Conservation (phyloP, 2,888 invertebrate genomes). For the Scaptomyza cyrtandrae region DNA sequence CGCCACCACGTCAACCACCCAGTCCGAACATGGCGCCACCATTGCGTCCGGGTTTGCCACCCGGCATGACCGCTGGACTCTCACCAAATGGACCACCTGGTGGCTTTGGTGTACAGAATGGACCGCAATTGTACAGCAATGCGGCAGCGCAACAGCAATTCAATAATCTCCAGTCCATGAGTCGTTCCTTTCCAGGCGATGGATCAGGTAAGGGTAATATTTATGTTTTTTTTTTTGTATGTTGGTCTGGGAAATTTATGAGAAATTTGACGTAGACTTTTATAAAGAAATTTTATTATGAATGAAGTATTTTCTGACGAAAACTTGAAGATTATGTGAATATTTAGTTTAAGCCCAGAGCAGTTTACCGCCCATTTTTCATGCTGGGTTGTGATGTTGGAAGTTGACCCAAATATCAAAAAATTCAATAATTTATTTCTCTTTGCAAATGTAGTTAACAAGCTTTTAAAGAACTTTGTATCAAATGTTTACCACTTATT, state of each 20-base stretch:
- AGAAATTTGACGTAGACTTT: too few relatives aligned
- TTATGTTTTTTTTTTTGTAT: too few relatives aligned
- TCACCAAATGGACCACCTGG: constrained; percentile 82
- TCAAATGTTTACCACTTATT: too few relatives aligned
- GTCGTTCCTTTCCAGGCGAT: constrained; percentile 82
- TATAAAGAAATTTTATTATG: too few relatives aligned
- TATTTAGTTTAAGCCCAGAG: background rate
- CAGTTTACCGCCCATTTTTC: background rate
- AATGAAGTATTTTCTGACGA: too few relatives aligned
- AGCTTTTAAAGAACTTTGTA: background rate
- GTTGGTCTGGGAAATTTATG: too few relatives aligned
- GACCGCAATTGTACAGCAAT: constrained; percentile 83
- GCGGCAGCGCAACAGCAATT: constrained; percentile 82
- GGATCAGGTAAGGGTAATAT: constrained; percentile 77
- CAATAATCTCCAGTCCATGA: constrained; percentile 82
- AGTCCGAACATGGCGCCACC: constrained; percentile 85
- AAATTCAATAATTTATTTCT: background rate
- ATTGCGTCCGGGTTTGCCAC: constrained; percentile 82
- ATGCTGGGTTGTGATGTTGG: background rate
- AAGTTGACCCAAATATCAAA: background rate
- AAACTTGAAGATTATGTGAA: background rate
- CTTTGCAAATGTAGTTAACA: background rate
- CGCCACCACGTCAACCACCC: constrained; percentile 83
- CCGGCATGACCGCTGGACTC: constrained; percentile 82
- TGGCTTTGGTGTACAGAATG: constrained; percentile 81